Conservation (phyloP, 2,888 invertebrate species). For the Theodoxus fluviatilis region DNA sequence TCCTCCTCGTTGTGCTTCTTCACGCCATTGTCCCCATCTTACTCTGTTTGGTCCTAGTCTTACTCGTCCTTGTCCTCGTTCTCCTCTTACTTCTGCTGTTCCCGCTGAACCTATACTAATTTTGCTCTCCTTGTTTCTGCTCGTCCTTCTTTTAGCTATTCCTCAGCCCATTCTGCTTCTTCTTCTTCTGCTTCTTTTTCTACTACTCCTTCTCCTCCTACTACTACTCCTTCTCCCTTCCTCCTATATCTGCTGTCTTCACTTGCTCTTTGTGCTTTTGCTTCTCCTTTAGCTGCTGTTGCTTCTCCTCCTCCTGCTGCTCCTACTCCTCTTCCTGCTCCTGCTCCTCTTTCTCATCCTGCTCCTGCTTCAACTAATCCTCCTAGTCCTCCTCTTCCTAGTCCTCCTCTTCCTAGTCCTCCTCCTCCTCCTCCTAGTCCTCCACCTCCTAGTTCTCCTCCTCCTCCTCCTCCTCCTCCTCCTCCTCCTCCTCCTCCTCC, state of each 20-base stretch:
- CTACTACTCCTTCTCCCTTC: constrained; percentile 4
- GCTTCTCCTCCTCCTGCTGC: not conserved
- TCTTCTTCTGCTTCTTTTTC: constrained; percentile 4
- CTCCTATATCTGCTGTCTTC: not conserved
- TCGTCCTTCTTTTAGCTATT: not conserved
- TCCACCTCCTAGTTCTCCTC: constrained; percentile 22
- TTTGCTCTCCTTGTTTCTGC: not conserved
- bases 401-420: constrained; percentile 19
- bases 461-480: constrained; percentile 20
- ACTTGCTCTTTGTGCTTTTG: not conserved
- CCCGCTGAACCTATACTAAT: not conserved
- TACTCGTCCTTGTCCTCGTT: not conserved
- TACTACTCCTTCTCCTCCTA: constrained; percentile 18
- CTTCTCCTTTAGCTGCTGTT: not conserved
- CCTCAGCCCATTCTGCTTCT: not conserved
- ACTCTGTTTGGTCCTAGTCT: not conserved
- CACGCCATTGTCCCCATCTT: not conserved
- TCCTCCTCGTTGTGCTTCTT: not conserved
- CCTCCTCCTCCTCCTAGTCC: constrained; percentile 21
- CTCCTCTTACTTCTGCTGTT: not conserved
- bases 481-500: constrained; percentile 17
- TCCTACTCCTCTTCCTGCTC: not conserved
- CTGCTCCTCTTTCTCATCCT: not conserved
- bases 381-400: not conserved
- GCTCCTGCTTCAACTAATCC: not conserved